Percentiles rank a stretch among this genome's conserved stretches.
phyloP scores from a whole-genome alignment of 2,797 vertebrate genomes.

The Mus spretus region DNA sequence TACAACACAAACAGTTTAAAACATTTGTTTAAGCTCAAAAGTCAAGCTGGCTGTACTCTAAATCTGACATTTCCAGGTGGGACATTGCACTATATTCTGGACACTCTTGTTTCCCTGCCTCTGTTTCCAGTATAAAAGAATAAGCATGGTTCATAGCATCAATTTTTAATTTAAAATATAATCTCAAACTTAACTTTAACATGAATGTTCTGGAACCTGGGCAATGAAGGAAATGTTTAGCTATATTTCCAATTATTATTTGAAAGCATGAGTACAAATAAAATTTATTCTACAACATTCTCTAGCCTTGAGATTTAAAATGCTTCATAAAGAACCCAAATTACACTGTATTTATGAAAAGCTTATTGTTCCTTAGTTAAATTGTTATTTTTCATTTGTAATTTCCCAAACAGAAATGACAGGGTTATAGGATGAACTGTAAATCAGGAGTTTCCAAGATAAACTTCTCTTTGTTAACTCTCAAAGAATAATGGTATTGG shows the following conservation, averaged over 20 bases:
- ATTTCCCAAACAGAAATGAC: slow-evolving; percentile 62
- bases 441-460: slow-evolving; percentile 51
- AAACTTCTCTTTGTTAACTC: slow-evolving; percentile 22
- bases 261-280: slow-evolving; percentile 60
- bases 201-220: slow-evolving; percentile 1
- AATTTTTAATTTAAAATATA: slow-evolving; percentile 64
- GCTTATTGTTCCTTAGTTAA: slow-evolving; percentile 27
- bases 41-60: not conserved
- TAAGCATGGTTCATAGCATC: not conserved
- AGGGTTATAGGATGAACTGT: slow-evolving; percentile 29
- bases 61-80: not conserved
- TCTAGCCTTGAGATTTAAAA: slow-evolving; percentile 53
- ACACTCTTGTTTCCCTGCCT: slow-evolving; percentile 9
- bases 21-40: slow-evolving; percentile 52
- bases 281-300: slow-evolving; percentile 53
- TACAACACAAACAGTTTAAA: slow-evolving; percentile 38
- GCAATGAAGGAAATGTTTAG: slow-evolving; percentile 36
- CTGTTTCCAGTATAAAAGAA: slow-evolving; percentile 29
- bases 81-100: not conserved
- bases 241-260: slow-evolving; percentile 28
- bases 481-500: slow-evolving; percentile 15
- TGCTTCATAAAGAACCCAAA: slow-evolving; percentile 31
- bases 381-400: slow-evolving; percentile 55
- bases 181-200: slow-evolving; percentile 44
- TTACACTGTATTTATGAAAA: slow-evolving; percentile 65